Evolutionary conservation across 2,797 vertebrate species (phyloP).

Genomic region (Agapornis canus): DNA sequence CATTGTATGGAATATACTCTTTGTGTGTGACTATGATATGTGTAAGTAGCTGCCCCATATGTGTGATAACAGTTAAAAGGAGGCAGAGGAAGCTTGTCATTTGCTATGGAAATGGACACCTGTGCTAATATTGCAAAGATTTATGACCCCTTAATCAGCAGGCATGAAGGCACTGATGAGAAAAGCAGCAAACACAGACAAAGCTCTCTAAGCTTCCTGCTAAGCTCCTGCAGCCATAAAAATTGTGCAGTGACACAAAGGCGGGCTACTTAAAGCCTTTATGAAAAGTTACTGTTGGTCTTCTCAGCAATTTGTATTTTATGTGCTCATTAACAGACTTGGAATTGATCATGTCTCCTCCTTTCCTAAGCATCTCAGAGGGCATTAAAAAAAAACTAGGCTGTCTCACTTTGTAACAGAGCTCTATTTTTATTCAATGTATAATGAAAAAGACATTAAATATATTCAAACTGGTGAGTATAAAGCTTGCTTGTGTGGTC

Average conservation of each 20-base stretch:
- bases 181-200: conserved; percentile 44
- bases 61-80: neutral
- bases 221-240: conserved; percentile 11
- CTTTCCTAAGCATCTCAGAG: neutral
- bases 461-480: neutral
- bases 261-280: conserved; percentile 3
- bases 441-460: neutral
- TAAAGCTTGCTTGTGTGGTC: neutral
- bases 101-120: neutral
- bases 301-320: neutral
- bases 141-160: conserved; percentile 44
- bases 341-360: neutral
- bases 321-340: neutral
- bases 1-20: neutral
- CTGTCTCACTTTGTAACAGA: neutral
- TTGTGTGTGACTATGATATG: neutral
- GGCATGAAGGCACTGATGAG: conserved; percentile 39
- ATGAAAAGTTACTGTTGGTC: neutral
- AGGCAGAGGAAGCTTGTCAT: neutral
- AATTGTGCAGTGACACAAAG: neutral
- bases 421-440: neutral
- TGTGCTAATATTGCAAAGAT: conserved; percentile 51
- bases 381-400: neutral
- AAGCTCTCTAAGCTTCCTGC: conserved; percentile 4
- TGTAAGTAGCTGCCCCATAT: neutral